Percentiles rank a stretch among this genome's conserved stretches.
Conservation (phyloP, 2,888 invertebrate species). For the Pseudococcus viburni region DNA sequence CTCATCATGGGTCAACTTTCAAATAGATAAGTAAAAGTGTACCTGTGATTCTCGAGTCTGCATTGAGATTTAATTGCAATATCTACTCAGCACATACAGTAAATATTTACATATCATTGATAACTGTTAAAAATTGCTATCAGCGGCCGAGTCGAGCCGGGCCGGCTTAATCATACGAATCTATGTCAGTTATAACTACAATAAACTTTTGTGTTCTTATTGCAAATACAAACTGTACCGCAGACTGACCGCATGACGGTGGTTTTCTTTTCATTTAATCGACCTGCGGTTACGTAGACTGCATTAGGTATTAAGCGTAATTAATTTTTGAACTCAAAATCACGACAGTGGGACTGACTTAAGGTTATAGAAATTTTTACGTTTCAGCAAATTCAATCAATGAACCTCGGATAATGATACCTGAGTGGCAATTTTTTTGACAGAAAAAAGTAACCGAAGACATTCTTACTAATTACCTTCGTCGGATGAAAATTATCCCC, state of each 20-base stretch:
- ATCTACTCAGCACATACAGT: neutral
- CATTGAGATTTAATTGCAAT: neutral
- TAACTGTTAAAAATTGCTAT: slow-evolving; percentile 45
- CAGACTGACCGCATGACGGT: slow-evolving; percentile 47
- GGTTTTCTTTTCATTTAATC: slow-evolving; percentile 45
- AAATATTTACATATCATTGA: slow-evolving; percentile 39
- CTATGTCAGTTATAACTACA: slow-evolving; percentile 48
- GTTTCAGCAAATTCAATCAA: neutral
- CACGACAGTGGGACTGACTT: neutral
- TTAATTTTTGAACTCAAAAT: slow-evolving; percentile 3
- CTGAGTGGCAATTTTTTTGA: neutral
- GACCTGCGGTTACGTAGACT: slow-evolving; percentile 34
- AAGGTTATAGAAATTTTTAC: neutral
- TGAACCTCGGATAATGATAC: neutral
- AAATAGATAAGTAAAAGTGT: neutral
- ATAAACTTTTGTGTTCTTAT: slow-evolving; percentile 43
- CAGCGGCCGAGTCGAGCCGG: neutral
- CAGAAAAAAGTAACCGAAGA: neutral
- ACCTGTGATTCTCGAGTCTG: neutral
- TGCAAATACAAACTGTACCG: slow-evolving; percentile 2
- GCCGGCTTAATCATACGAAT: slow-evolving; percentile 26
- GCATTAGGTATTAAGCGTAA: neutral
- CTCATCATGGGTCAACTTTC: too few species aligned
- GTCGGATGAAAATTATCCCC: too few species aligned
- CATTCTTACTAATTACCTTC: neutral